Evolutionary conservation across 2,113 vertebrate genomes (phyloP).

Genomic region (Labeo rohita): DNA sequence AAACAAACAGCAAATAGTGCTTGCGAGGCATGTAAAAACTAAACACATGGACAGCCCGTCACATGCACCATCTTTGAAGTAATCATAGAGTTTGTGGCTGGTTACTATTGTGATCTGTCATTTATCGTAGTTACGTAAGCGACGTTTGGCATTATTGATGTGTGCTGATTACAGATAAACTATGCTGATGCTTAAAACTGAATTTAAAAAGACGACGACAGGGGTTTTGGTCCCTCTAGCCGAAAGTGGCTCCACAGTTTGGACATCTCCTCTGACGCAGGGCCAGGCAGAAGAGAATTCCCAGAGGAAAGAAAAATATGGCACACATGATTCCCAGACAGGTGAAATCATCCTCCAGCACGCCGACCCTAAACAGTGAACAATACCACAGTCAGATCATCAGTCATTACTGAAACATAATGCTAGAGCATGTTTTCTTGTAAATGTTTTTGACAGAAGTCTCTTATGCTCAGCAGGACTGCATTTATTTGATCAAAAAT

Average conservation of each 20-base stretch:
- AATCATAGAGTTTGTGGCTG: constrained; percentile 3
- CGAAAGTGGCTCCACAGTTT: constrained; percentile 94
- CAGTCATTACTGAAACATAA: neutral
- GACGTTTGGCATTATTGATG: constrained; percentile 63
- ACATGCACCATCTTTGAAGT: neutral
- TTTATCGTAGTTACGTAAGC: constrained; percentile 17
- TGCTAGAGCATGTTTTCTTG: no score
- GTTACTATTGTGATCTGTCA: constrained; percentile 18
- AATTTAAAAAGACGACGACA: constrained; percentile 37
- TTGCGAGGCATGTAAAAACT: neutral
- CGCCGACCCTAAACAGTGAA: constrained; percentile 85
- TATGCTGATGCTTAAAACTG: constrained; percentile 37
- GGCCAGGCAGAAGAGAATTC: constrained; percentile 95
- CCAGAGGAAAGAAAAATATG: constrained; percentile 95
- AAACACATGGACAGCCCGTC: neutral
- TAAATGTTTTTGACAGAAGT: no score
- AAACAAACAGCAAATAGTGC: neutral
- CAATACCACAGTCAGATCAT: neutral
- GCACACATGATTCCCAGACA: constrained; percentile 94
- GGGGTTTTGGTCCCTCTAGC: constrained; percentile 81
- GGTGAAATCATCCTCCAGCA: constrained; percentile 97
- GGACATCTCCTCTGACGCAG: constrained; percentile 95
- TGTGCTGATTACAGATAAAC: constrained; percentile 43
- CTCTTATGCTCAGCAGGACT: neutral
- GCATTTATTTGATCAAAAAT: no score